phyloP scores from a whole-genome alignment of 2,113 vertebrate species.

The Salvelinus fontinalis region DNA sequence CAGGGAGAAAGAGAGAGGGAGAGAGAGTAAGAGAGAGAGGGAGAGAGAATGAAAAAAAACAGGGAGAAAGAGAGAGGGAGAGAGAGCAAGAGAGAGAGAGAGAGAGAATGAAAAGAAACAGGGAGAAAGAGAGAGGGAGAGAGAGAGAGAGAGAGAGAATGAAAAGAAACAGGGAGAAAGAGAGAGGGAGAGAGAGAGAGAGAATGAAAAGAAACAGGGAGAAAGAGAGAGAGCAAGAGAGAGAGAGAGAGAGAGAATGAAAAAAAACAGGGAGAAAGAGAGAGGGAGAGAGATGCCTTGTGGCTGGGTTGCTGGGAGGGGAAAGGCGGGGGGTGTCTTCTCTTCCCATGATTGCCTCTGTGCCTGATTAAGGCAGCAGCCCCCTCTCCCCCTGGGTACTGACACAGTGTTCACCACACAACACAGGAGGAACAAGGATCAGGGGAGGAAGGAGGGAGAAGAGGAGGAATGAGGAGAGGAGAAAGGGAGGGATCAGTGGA shows the following conservation, averaged over 20 bases:
- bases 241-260: background rate
- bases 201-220: background rate
- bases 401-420: conserved; percentile 49
- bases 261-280: background rate
- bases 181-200: background rate
- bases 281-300: background rate
- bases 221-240: background rate
- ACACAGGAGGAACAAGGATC: conserved; percentile 19
- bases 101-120: background rate
- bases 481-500: background rate
- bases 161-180: too few species aligned
- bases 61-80: background rate
- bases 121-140: too few species aligned
- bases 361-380: conserved; percentile 50
- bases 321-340: background rate
- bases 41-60: background rate
- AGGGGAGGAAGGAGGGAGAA: background rate
- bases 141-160: background rate
- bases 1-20: background rate
- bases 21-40: background rate
- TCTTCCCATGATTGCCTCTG: conserved; percentile 44
- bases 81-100: background rate
- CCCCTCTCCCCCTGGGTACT: conserved; percentile 18
- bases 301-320: background rate
- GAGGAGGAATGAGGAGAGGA: background rate